A percentile compares a stretch with the other conserved stretches of the same genome.
These are phyloP conservation scores for Perdita meconis DNA, from an alignment of 2,888 invertebrate species.

Conservation along the genomic window DNA sequence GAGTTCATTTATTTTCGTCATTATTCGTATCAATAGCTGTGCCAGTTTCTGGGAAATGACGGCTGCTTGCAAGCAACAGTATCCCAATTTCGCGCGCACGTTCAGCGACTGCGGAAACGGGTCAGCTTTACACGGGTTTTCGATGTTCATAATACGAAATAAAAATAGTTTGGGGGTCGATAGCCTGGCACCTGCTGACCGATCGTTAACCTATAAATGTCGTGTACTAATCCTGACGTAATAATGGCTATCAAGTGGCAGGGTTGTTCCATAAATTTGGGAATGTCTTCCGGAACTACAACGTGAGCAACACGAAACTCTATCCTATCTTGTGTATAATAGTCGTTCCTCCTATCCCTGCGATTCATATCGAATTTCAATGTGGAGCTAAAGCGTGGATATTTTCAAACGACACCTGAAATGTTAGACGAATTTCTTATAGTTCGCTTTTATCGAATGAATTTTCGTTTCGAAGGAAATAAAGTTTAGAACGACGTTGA, in stretches of 20 bases:
- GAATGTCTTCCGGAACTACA: conserved; percentile 28
- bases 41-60: conserved; percentile 29
- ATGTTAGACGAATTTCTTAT: no score
- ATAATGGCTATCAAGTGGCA: conserved; percentile 31
- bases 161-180: conserved; percentile 51
- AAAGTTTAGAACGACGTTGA: no score
- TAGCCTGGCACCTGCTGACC: conserved; percentile 35
- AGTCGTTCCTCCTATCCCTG: background rate
- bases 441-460: no score
- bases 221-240: conserved; percentile 38
- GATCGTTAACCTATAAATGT: conserved; percentile 76
- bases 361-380: background rate
- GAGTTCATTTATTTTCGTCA: conserved; percentile 21
- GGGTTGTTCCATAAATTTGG: conserved; percentile 24
- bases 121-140: conserved; percentile 36
- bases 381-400: background rate
- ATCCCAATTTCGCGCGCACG: conserved; percentile 16
- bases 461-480: no score
- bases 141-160: conserved; percentile 50
- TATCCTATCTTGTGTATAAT: background rate
- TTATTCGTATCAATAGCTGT: background rate
- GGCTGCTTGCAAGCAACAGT: conserved; percentile 13
- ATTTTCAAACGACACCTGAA: background rate
- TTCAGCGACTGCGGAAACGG: conserved; percentile 26
- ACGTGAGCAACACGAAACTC: background rate